These are phyloP conservation scores for Sphaerophoria rueppellii DNA, from an alignment of 2,888 invertebrate species.

Conservation along the genomic window DNA sequence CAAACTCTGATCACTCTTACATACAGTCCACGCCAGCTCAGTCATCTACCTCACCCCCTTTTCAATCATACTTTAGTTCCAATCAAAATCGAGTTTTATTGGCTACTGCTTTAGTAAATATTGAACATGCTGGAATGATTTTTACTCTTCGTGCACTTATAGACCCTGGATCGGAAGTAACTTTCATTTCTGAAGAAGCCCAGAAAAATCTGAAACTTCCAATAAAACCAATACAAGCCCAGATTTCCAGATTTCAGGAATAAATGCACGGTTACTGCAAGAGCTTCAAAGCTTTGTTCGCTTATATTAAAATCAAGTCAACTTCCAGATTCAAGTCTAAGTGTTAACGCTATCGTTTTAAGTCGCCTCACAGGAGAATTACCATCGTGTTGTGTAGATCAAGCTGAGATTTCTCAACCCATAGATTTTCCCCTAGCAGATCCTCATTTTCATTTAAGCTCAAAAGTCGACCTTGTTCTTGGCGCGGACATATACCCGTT, in stretches of 20 bases:
- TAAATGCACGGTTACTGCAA: conserved; percentile 3
- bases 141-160: conserved; percentile 13
- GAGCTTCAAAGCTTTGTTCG: conserved; percentile 14
- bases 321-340: background rate
- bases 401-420: background rate
- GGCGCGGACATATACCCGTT: conserved; percentile 12
- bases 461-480: conserved; percentile 18
- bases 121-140: conserved; percentile 3
- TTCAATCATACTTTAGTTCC: conserved; percentile 3
- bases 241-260: conserved; percentile 9
- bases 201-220: background rate
- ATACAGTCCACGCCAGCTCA: conserved; percentile 3
- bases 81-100: conserved; percentile 4
- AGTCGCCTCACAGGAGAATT: conserved; percentile 6
- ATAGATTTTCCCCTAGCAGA: conserved; percentile 10
- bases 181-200: conserved; percentile 21
- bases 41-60: background rate
- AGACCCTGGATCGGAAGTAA: conserved; percentile 13
- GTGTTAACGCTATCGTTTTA: conserved; percentile 6
- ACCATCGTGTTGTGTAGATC: background rate
- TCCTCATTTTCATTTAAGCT: conserved; percentile 7
- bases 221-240: background rate
- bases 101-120: conserved; percentile 1
- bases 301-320: background rate
- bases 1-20: background rate